Evolutionary conservation across 2,113 vertebrate species (phyloP), one percentile per base, ranked within the genome.

Genomic region (Campylomormyrus numenius): DNA sequence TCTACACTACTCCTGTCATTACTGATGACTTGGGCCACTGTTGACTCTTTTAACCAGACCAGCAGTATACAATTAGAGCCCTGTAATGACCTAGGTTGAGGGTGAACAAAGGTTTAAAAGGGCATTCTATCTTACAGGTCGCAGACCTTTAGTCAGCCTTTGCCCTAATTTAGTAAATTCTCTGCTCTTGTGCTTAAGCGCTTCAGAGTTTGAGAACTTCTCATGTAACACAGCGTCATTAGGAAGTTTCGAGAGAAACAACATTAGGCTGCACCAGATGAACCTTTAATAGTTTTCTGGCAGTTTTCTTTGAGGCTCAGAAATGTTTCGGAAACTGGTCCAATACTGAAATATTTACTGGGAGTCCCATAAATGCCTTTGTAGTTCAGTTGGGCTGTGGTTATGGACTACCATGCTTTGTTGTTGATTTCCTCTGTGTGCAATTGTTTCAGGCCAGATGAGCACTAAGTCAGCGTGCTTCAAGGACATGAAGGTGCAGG

Each of bases 401-500:
- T 50, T 48, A n/a, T 42, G 13, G 27, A 31, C 45, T n/a, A 13
- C 48, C 5, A 49, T 13, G 5, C 24, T 86, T 24, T 24, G 27
- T 31, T 53, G 31, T 27, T 85, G 45, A 50, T 87, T 31, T 87
- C 48, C 15, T 48, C 85, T 87, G 42, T 90, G 89, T 91, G 91
- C 42, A 17, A 56, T 8, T 66, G 84, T 11, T 39, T 7, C 93
- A 98, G 97, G 97, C 27, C 95, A 96, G 90, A 97, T 97, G 96
- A 95, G 92, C 92, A 95, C 95, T 2, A 96, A 95, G 90, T 93
- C 93, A 48, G 95, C 93, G 0, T 98, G 97, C 93, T 98, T 96
- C 93, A 95, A 93, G 94, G 97, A 98, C 93, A 90, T 96, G 92
- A 93, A 93, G 85, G 90, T 95, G 6, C 96, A 95, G 85, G 97